phyloP scores from a whole-genome alignment of 2,797 vertebrate species.

The Pangasius mekongensis region DNA sequence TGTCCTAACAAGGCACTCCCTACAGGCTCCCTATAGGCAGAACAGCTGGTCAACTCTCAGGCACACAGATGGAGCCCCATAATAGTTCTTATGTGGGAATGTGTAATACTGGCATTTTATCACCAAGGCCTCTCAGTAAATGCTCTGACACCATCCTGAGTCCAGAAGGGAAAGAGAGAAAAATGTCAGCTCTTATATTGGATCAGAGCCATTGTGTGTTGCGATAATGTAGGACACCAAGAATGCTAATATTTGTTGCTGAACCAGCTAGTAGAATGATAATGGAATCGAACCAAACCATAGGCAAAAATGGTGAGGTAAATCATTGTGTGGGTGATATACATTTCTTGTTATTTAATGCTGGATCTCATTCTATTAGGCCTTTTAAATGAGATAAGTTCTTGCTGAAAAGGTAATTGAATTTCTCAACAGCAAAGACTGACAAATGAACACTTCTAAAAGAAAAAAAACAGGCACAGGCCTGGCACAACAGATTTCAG shows the following conservation, averaged over 20 bases:
- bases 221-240: background rate
- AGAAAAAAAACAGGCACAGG: background rate
- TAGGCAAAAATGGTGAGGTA: background rate
- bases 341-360: background rate
- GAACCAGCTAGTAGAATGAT: background rate
- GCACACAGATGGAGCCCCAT: slow-evolving; percentile 37
- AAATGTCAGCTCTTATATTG: background rate
- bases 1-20: slow-evolving; percentile 28
- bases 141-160: background rate
- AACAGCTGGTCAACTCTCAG: slow-evolving; percentile 33
- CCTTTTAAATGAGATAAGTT: background rate
- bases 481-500: slow-evolving; percentile 12
- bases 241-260: background rate
- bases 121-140: background rate
- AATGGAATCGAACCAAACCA: background rate
- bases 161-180: slow-evolving; percentile 19
- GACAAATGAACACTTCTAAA: background rate
- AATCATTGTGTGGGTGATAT: background rate
- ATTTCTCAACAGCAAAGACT: background rate
- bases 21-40: background rate
- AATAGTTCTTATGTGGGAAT: slow-evolving; percentile 18
- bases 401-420: background rate
- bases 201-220: background rate
- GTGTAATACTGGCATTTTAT: slow-evolving; percentile 9
- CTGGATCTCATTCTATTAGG: background rate